A percentile compares a stretch with the other conserved stretches of the same genome.
These are phyloP conservation scores for Oncorhynchus keta DNA, from an alignment of 2,113 vertebrate species.

Conservation along the genomic window DNA sequence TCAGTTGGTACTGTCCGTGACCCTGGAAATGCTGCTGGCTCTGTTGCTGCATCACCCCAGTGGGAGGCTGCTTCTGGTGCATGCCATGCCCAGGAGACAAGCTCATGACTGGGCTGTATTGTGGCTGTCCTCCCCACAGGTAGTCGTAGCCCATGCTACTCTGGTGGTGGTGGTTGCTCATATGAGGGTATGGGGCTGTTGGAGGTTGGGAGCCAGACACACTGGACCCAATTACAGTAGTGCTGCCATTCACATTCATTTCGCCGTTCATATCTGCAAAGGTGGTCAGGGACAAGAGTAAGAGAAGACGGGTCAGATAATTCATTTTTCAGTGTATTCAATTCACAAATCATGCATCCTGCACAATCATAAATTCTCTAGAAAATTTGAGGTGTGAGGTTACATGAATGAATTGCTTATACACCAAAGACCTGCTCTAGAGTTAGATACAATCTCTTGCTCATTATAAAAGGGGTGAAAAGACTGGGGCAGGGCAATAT, in stretches of 20 bases:
- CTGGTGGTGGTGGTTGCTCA: slow-evolving; percentile 82
- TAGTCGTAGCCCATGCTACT: slow-evolving; percentile 84
- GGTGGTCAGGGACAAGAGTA: slow-evolving; percentile 2
- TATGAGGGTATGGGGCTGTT: slow-evolving; percentile 76
- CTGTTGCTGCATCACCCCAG: slow-evolving; percentile 67
- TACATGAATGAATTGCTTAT: not conserved
- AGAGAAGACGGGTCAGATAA: not conserved
- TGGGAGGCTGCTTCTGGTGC: slow-evolving; percentile 83
- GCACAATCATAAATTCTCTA: no score
- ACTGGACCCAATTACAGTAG: slow-evolving; percentile 90
- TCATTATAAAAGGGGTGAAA: not conserved
- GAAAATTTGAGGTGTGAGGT: not conserved
- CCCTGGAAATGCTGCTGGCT: slow-evolving; percentile 77
- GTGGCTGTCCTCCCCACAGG: slow-evolving; percentile 87
- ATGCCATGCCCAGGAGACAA: slow-evolving; percentile 64
- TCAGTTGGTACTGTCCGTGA: slow-evolving; percentile 84
- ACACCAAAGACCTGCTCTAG: not conserved
- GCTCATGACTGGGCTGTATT: slow-evolving; percentile 76
- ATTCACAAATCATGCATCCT: no score
- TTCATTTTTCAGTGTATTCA: no score
- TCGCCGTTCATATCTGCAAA: slow-evolving; percentile 89
- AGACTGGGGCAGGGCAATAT: not conserved
- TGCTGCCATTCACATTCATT: slow-evolving; percentile 96
- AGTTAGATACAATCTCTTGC: not conserved
- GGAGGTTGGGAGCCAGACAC: slow-evolving; percentile 83